Base-by-base conservation (phyloP, 2,888 invertebrate genomes). In the Cataglyphis cursor region DNA sequence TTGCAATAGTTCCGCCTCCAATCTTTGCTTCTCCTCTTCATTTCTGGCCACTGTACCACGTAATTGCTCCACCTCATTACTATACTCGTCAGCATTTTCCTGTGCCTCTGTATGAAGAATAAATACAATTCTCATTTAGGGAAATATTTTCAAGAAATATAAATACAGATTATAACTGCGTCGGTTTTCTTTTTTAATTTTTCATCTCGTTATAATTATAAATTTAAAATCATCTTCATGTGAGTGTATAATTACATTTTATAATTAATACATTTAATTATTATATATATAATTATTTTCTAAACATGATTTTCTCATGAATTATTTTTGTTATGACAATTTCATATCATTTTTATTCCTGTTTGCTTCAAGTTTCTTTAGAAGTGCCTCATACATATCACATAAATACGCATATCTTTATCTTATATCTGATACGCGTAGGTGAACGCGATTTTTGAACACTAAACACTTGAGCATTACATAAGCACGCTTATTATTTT, bases 1-100 rank as follows among this genome's bases (percentile, higher is more conserved):
- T 95, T 98, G 96, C 5, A 94, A 95, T 84, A 97, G 95, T 92
- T 97, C 98, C 54, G 96, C 96, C 91, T 97, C 97, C 70, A 98
- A 95, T 85, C 96, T 95, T 93, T 95, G 96, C 95, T 96, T 97
- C 95, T 96, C 97, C 89, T 97, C 98, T 92, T 98, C 97, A 83
- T 96, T 96, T 84, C 98, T 96, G 76, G 96, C 95, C 38, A 97
- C 95, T 54, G 96, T 94, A 59, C 95, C 92, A 65, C 96, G 95
- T 81, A 96, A 93, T 88, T 96, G 95, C 90, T 96, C 96, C 88
- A 96, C 95, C 91, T 96, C 96, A 94, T 96, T 95, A 61, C 95
- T 96, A 92, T 96, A 96, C 88, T 95, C 95, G 88, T 96, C 96
- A 57, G 95, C 96, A 90, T 95, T 96, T 92, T 96, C 96, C 89